phyloP scores from a whole-genome alignment of 2,797 vertebrate genomes.

The Sus cebifrons region DNA sequence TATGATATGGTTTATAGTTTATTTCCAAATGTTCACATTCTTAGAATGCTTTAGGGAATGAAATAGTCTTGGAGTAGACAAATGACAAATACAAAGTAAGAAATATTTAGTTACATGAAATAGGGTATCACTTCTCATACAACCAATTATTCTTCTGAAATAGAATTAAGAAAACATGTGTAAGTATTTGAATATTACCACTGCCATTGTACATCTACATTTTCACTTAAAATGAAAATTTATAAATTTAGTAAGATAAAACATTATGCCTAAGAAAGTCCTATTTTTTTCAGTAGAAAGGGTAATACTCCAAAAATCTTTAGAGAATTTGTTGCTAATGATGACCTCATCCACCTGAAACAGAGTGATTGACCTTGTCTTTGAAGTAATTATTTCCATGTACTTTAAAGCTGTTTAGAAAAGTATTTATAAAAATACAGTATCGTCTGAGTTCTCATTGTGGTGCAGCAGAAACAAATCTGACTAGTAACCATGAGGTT shows the following conservation, averaged over 20 bases:
- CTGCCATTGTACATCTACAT: neutral
- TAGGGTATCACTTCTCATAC: neutral
- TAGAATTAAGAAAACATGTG: conserved; percentile 47
- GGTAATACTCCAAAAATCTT: neutral
- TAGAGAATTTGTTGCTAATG: neutral
- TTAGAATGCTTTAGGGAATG: conserved; percentile 58
- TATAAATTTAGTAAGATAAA: conserved; percentile 43
- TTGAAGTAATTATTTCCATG: neutral
- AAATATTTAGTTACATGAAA: neutral
- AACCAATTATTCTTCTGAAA: neutral
- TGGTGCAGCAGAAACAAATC: no score
- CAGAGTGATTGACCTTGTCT: neutral
- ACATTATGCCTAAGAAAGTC: neutral
- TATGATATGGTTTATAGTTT: conserved; percentile 35
- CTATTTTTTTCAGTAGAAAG: neutral
- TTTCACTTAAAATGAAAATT: conserved; percentile 32
- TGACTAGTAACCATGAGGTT: no score
- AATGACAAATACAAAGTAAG: conserved; percentile 23
- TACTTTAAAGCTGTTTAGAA: neutral
- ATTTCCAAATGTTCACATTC: conserved; percentile 72
- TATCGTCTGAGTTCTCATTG: neutral
- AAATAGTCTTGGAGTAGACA: neutral
- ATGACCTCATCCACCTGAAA: neutral
- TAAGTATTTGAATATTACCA: neutral
- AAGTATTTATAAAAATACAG: neutral